These are phyloP conservation scores for Platerodrilus igneus DNA, from an alignment of 2,888 invertebrate genomes.

Conservation along the genomic window DNA sequence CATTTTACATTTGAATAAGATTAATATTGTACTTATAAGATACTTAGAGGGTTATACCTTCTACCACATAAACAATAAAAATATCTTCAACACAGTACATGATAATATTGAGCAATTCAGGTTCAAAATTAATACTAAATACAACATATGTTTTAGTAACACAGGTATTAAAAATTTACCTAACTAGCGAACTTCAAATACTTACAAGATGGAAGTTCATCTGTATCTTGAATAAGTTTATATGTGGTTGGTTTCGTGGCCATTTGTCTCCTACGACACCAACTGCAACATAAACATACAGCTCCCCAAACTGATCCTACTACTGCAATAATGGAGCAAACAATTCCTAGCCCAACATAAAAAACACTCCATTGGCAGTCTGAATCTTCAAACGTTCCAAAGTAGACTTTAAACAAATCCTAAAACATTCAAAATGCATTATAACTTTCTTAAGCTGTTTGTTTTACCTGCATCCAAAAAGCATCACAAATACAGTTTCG, in stretches of 20 bases:
- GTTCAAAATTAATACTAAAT: too few species aligned
- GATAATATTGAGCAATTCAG: too few species aligned
- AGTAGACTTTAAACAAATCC: constrained; percentile 42
- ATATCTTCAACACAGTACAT: too few species aligned
- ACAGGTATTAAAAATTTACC: too few species aligned
- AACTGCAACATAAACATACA: constrained; percentile 58
- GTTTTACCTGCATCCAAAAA: constrained; percentile 82
- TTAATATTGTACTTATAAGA: too few species aligned
- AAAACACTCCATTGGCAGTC: constrained; percentile 90
- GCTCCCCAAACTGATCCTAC: constrained; percentile 62
- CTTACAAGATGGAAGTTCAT: constrained; percentile 60
- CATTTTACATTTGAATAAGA: too few species aligned
- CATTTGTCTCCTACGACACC: constrained; percentile 50
- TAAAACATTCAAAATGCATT: constrained; percentile 9
- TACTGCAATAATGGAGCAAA: constrained; percentile 54
- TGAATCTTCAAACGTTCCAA: constrained; percentile 40
- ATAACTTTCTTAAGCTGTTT: not conserved
- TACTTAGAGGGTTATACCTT: too few species aligned
- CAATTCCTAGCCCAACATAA: constrained; percentile 77
- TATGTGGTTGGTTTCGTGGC: constrained; percentile 60
- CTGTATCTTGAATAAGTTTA: constrained; percentile 68
- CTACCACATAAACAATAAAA: too few species aligned
- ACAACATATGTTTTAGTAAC: too few species aligned
- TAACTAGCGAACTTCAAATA: too few species aligned
- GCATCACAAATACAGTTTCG: constrained; percentile 87